Evolutionary conservation across 2,888 invertebrate genomes (phyloP), one percentile per base, ranked within the genome.

Genomic region (Drosophila subquinaria): DNA sequence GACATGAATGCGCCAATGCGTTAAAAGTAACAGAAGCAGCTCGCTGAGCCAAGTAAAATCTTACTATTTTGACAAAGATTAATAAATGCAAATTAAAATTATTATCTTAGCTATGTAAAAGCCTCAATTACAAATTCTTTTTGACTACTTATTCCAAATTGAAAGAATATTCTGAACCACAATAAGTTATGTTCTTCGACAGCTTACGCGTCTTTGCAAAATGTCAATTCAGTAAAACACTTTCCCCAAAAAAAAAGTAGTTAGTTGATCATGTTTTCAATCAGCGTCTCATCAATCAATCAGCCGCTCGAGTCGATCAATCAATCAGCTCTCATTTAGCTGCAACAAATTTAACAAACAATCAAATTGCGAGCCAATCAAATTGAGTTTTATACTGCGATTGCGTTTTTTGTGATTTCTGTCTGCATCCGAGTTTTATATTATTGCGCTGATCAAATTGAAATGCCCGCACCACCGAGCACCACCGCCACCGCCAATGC

Each of bases 271-370:
- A 47, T 47, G 20, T 56, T 48, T 33, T 56, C 48, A 63, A 63
- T 63, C 63, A 64, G 48, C 57, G 30, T 15, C 65, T 60, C 60
- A 51, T 81, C 81, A 63, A 48, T 23, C 55, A 61, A 72, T 60
- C 75, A 71, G 23, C 33, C 40, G 30, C 53, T 59, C 76, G 45
- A 56, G 60, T 65, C 73, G 59, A 83, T 82, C 80, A 78, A 88
- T 88, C 81, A 83, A 84, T 89, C 86, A 88, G 76, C 62, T 60
- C 73, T 78, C 70, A 83, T 77, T 82, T 69, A 85, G 82, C 63
- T 68, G 56, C 62, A 55, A 50, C 65, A 71, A 63, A 47, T 47
- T 74, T 80, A 89, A 82, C 81, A 76, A 78, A 64, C 76, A 80
- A 77, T 70, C 63, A 69, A 65, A 52, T 38, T 45, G 45, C 59